Conservation (phyloP, 2,113 vertebrate genomes). For the Scalopus aquaticus region DNA sequence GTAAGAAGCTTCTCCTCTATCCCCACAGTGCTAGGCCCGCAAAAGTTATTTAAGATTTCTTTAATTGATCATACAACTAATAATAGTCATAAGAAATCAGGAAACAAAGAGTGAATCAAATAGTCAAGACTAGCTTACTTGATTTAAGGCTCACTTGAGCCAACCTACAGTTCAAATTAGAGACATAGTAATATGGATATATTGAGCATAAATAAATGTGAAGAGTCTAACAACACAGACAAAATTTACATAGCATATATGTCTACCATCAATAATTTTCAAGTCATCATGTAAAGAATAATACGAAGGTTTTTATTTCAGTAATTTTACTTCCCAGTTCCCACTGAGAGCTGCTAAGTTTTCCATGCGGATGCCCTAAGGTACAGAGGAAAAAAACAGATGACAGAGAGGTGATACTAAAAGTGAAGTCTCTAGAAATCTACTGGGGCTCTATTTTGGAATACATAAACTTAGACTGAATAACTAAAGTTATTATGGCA, state of each 20-base stretch:
- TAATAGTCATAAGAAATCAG: neutral
- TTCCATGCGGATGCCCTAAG: neutral
- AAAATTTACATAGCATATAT: neutral
- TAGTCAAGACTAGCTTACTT: neutral
- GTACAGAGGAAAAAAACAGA: neutral
- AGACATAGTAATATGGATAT: neutral
- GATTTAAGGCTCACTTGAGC: neutral
- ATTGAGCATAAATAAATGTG: neutral
- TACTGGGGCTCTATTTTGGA: neutral
- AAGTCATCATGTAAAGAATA: neutral
- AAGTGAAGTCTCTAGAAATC: neutral
- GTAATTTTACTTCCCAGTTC: neutral
- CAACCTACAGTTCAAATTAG: neutral
- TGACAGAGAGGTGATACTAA: neutral
- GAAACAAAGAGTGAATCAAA: neutral
- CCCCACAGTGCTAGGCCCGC: neutral
- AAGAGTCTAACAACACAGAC: neutral
- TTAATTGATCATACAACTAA: neutral
- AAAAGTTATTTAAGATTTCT: neutral
- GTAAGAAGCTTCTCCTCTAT: neutral
- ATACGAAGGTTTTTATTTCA: neutral
- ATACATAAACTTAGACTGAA: conserved; percentile 10
- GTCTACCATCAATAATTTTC: neutral
- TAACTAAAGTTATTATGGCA: conserved; percentile 18
- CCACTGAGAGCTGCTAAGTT: neutral